Conservation (phyloP, 2,888 invertebrate genomes). For the Reticulitermes lucifugus region DNA sequence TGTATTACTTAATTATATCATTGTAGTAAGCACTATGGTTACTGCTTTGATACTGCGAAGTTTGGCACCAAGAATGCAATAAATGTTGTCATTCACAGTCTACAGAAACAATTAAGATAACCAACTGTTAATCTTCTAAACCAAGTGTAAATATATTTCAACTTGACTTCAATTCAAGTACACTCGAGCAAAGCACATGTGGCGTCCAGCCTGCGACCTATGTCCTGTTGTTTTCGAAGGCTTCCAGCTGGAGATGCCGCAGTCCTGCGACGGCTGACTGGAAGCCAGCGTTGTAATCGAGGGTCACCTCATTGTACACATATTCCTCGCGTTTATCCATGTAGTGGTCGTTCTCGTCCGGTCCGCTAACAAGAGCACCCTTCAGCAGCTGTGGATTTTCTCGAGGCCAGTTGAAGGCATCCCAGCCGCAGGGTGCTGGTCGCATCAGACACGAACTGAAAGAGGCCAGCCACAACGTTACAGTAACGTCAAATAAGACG, state of each 20-base stretch:
- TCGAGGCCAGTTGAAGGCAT: conserved; percentile 61
- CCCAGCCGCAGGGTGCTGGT: conserved; percentile 66
- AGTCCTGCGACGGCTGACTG: conserved; percentile 67
- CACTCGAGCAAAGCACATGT: too few species aligned
- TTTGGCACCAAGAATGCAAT: too few species aligned
- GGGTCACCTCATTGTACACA: conserved; percentile 68
- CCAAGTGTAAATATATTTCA: too few species aligned
- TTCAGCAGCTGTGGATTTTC: conserved; percentile 68
- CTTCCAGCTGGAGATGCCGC: conserved; percentile 58
- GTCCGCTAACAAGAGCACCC: conserved; percentile 71
- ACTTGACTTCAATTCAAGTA: too few species aligned
- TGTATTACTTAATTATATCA: too few species aligned
- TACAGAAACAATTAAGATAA: too few species aligned
- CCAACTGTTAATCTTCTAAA: too few species aligned
- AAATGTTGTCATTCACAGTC: too few species aligned
- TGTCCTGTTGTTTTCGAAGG: conserved; percentile 13
- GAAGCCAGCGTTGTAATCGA: conserved; percentile 70
- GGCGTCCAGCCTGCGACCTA: not conserved
- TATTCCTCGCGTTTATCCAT: conserved; percentile 67
- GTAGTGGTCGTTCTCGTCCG: conserved; percentile 67
- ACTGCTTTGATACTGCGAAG: too few species aligned
- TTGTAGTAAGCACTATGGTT: too few species aligned
- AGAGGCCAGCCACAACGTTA: not conserved
- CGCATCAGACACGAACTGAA: conserved; percentile 66
- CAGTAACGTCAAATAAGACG: too few species aligned